Evolutionary conservation across 2,113 vertebrate genomes (phyloP).

Genomic region (Aplodontia rufa): DNA sequence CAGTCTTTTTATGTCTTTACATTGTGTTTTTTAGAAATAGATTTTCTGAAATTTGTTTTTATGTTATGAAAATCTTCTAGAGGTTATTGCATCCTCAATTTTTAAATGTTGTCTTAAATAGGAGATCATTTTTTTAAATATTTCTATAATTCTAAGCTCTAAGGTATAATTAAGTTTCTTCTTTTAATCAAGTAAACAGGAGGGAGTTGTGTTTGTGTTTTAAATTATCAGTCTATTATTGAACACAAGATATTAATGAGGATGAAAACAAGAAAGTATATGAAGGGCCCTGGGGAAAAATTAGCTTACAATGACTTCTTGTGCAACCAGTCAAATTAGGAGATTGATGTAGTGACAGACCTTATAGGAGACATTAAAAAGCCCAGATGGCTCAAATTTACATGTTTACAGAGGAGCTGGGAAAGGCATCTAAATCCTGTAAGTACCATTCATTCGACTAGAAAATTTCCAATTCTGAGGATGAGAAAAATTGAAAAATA

Average conservation of each 20-base stretch:
- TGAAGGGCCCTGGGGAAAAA: constrained; percentile 82
- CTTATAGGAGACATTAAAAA: constrained; percentile 83
- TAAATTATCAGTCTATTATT: constrained; percentile 75
- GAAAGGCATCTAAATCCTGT: constrained; percentile 76
- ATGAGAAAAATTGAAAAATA: constrained; percentile 63
- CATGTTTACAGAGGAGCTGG: constrained; percentile 80
- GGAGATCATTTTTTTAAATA: not conserved
- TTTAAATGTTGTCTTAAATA: not conserved
- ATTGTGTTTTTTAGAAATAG: not conserved
- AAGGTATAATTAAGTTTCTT: not conserved
- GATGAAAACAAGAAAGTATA: constrained; percentile 82
- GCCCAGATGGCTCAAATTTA: constrained; percentile 84
- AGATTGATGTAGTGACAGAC: constrained; percentile 74
- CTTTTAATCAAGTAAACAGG: constrained; percentile 61
- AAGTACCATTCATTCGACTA: constrained; percentile 77
- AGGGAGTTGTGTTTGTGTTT: constrained; percentile 70
- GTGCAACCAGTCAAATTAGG: constrained; percentile 80
- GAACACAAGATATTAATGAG: constrained; percentile 77
- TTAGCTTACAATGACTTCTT: constrained; percentile 84
- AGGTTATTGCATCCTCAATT: not conserved
- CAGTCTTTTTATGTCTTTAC: not conserved
- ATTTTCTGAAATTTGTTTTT: not conserved
- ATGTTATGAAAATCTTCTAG: not conserved
- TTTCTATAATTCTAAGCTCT: constrained; percentile 22
- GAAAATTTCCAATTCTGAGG: constrained; percentile 77